Percentiles rank a stretch among this genome's conserved stretches.
Evolutionary conservation across 2,797 vertebrate species (phyloP).

Genomic region (Apogon talboti): DNA sequence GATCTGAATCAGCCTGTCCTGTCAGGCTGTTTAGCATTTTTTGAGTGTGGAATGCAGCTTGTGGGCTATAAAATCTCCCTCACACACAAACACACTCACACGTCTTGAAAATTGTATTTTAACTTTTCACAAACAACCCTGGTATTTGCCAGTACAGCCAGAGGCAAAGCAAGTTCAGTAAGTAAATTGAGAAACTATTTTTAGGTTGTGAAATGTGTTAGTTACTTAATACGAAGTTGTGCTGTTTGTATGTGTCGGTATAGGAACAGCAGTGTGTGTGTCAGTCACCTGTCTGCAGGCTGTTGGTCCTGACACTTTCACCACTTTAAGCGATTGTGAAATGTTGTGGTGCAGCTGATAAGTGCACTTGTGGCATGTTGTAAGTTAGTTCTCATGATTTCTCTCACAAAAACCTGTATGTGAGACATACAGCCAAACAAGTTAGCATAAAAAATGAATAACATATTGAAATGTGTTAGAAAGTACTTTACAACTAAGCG

Average conservation of each 20-base stretch:
- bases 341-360: neutral
- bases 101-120: neutral
- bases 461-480: no score
- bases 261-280: no score
- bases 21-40: neutral
- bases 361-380: neutral
- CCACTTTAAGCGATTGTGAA: neutral
- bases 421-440: neutral
- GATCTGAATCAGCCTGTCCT: neutral
- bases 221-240: neutral
- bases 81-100: no score
- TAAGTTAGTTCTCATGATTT: neutral
- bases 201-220: neutral
- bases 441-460: no score
- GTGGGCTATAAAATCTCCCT: neutral
- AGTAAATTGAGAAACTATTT: constrained; percentile 3
- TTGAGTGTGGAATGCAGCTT: constrained; percentile 3
- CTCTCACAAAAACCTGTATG: neutral
- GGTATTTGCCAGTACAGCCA: constrained; percentile 19
- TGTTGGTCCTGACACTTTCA: constrained; percentile 13
- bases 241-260: neutral
- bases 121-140: constrained; percentile 19
- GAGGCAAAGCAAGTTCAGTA: neutral
- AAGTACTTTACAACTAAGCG: no score
- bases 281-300: neutral